phyloP scores from a whole-genome alignment of 2,113 vertebrate species.

The Cebidichthys violaceus region DNA sequence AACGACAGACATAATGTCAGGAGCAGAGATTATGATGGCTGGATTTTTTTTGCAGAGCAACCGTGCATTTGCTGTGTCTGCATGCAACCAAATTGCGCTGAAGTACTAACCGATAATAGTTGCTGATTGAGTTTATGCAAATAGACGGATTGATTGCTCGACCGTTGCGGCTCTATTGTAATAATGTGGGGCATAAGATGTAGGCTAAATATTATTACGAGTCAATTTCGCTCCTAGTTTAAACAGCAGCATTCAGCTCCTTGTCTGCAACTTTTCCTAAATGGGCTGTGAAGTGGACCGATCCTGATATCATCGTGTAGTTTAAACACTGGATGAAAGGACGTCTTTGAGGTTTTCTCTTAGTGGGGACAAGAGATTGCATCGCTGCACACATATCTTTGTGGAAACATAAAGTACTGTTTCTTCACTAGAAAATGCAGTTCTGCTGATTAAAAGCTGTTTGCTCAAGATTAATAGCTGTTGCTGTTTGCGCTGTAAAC shows the following conservation, averaged over 20 bases:
- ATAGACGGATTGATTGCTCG: background rate
- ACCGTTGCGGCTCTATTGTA: background rate
- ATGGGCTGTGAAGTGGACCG: background rate
- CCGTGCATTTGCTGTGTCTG: background rate
- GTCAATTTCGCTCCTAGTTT: background rate
- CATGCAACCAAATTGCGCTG: background rate
- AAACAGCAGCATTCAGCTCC: background rate
- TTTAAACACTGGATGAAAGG: constrained; percentile 22
- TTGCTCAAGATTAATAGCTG: constrained; percentile 13
- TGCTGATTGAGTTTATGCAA: background rate
- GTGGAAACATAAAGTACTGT: background rate
- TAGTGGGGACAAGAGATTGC: constrained; percentile 1
- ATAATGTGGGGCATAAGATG: background rate
- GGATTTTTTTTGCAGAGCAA: background rate
- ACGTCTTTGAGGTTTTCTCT: background rate
- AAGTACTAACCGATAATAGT: background rate
- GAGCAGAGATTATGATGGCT: background rate
- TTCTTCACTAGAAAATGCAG: background rate
- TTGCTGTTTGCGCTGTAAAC: constrained; percentile 22
- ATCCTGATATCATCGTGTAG: constrained; percentile 1
- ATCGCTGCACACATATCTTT: constrained; percentile 9
- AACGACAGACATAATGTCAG: background rate
- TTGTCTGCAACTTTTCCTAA: background rate
- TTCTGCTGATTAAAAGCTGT: constrained; percentile 35
- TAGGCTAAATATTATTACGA: background rate